Base-by-base conservation (phyloP, 2,113 vertebrate genomes). In the Turnix velox region DNA sequence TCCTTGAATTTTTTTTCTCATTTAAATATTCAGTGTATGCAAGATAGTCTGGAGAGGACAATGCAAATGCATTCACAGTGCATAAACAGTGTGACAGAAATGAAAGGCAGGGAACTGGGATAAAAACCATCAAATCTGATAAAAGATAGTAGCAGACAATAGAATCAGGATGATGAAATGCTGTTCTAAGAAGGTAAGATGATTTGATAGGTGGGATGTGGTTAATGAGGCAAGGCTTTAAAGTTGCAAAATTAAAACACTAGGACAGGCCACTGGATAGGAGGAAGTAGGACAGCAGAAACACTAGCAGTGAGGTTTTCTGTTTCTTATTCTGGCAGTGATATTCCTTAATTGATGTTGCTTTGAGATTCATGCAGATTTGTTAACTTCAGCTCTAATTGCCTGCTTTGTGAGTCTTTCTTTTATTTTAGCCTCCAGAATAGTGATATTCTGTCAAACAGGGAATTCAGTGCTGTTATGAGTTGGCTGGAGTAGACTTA, bases 301-400 rank as follows among this genome's bases (percentile, higher is more conserved):
- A 76, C 73, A 74, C 40, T 68, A 66, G 75, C 54, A 52, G 66
- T 14, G 39, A 75, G 12, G 18, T 40, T 67, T 91, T 62, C 59
- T 94, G 55, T 73, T 92, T 83, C 87, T 79, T 35, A 62, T 80
- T 86, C 13, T 84, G 74, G 25, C 77, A 48, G 52, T 87, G 88
- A 95, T 80, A 89, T 66, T 76, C 59, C 66, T 85, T 82, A 89
- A 94, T 75, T 85, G 76, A 93, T 59, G 8, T 76, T 84, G 87
- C 62, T 92, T 84, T 87, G 72, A 91, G 75, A 67, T 62, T 51
- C 43, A 80, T 3, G 4, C 19, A 74, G 71, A 57, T 94, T 88
- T 62, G 11, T 95, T 95, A 96, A 93, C 54, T 79, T 88, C 67
- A 90, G 59, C 40, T 59, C 37, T 83, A 65, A 91, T 95, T 95